These are phyloP conservation scores for Rhamphomyia laevipes DNA, from an alignment of 2,888 invertebrate genomes.

Conservation along the genomic window DNA sequence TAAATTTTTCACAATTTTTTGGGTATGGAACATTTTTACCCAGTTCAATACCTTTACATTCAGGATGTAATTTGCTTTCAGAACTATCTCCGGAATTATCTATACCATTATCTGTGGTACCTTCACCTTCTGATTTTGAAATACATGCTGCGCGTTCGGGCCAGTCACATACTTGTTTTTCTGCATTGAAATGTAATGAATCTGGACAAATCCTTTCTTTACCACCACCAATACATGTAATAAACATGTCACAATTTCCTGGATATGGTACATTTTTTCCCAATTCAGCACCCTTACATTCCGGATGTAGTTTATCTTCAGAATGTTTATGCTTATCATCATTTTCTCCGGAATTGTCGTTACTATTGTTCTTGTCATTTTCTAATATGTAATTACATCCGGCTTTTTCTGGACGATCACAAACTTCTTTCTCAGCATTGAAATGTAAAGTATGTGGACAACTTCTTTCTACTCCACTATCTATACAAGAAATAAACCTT, in stretches of 20 bases:
- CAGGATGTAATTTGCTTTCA: conserved; percentile 10
- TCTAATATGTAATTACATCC: not conserved
- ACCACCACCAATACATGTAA: conserved; percentile 22
- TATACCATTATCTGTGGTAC: conserved; percentile 2
- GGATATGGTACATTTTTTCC: conserved; percentile 20
- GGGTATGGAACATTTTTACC: conserved; percentile 10
- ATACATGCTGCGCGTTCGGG: not conserved
- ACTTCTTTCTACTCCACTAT: no score
- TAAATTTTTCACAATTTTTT: conserved; percentile 11
- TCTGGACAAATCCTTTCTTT: not conserved
- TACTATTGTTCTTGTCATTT: not conserved
- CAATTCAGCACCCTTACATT: conserved; percentile 11
- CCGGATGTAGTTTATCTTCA: conserved; percentile 11
- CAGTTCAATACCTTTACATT: conserved; percentile 11
- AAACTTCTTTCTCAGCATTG: not conserved
- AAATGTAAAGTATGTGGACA: not conserved
- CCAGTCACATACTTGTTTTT: not conserved
- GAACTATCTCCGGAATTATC: not conserved
- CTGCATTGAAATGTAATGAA: not conserved
- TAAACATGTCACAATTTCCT: conserved; percentile 23
- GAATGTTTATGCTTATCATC: conserved; percentile 11
- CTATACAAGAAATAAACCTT: conserved; percentile 20
- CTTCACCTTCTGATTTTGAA: no score
- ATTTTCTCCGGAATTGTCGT: conserved; percentile 9
- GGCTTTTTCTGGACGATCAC: not conserved